Base-by-base conservation (phyloP, 2,888 invertebrate species). In the Panorpa germanica region DNA sequence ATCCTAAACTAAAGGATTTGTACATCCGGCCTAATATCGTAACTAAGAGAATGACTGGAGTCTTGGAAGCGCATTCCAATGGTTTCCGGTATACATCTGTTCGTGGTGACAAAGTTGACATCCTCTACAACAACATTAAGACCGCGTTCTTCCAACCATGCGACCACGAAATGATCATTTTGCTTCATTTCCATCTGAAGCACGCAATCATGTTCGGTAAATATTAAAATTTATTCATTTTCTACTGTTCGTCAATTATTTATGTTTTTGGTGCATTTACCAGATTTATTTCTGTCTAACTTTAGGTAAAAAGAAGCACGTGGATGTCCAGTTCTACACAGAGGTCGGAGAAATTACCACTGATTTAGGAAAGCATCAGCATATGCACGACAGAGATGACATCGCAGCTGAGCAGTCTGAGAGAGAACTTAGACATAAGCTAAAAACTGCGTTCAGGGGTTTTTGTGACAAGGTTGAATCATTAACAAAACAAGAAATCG, bases 291-390 rank as follows among this genome's bases (percentile, higher is more conserved):
- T n/a, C n/a, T n/a, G n/a, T n/a, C n/a, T 26, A 11, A 11, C 39
- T 37, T 3, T 40, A 61, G 61, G 61, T 25, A 93, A 93, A 60
- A 98, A 98, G 67, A 96, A 99, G 48, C 96, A 98, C 44, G 73
- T 86, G 1, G 96, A 98, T 57, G 95, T 98, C 4, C 96, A 99
- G 52, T 98, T 99, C 59, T 99, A 96, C 53, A 98, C 98, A 1
- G 98, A 98, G 59, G 98, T 98, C 31, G 98, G 98, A 44, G 98
- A 99, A 59, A 95, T 98, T 34, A 96, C 96, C 0, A 99, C 98
- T 0, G 98, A 99, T 63, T 64, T 99, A 44, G 96, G 96, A 25
- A 99, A 98, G 54, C 95, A 96, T 53, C 96, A 98, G 51, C 95
- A 98, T 54, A 96, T 98, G 95, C 96, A 98, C 52, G 98, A 99